Evolutionary conservation across 2,113 vertebrate species (phyloP), one percentile per base, ranked within the genome.

Genomic region (Apodemus sylvaticus): DNA sequence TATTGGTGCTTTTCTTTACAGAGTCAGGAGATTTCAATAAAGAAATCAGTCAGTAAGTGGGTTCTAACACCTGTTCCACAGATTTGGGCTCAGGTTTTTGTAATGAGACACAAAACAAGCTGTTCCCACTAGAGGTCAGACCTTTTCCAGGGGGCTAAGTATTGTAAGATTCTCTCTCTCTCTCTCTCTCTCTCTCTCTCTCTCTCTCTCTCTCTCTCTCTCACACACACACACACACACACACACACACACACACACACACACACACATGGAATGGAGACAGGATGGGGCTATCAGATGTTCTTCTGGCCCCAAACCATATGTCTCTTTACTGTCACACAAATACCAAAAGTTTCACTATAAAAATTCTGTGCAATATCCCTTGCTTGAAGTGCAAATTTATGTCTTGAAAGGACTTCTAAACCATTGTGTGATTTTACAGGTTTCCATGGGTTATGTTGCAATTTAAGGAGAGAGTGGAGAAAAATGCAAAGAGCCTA

Each of bases 21-120:
- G 90, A 96, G 60, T 10, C 68, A 82, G 60, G 42, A 91, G 24
- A 82, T 93, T 93, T 92, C 31, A 81, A 64, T 86, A 55, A 95
- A 48, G 66, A 95, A 94, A 48, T 68, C n/a, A 83, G 31, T 93
- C 13, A 36, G 12, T 83, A 39, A 1, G 3, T 91, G 53, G 70
- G 4, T 62, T 77, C 86, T 62, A 82, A 92, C 12, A 93, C 51
- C 74, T 91, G 31, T 29, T 85, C 19, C 93, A 82, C 48, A 91
- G 60, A 42, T 12, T 36, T 81, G 19, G 68, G 55, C 20, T 90
- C 73, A 68, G 66, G 6, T 13, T 82, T n/a, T 90, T 62, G 10
- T 58, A 71, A 89, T 91, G 45, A 86, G 55, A 62, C 2, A 6
- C 31, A 82, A 22, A 89, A 51, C 76, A 96, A 74, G 16, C 88